These are phyloP conservation scores for Unio pictorum DNA, from an alignment of 2,888 invertebrate genomes.

Conservation along the genomic window DNA sequence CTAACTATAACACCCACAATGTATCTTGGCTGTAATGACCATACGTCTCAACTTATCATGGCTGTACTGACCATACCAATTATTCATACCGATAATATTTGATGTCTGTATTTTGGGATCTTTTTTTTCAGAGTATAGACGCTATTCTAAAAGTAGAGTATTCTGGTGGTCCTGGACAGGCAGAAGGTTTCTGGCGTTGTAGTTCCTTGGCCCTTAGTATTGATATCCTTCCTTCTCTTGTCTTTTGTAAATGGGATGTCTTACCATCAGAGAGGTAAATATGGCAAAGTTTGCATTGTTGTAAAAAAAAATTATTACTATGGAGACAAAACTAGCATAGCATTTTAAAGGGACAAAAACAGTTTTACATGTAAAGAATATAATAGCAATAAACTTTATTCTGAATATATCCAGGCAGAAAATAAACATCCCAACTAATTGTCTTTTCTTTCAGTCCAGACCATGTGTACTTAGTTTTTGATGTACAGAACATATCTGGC, in stretches of 20 bases:
- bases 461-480: conserved; percentile 92
- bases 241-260: conserved; percentile 95
- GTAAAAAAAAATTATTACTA: too few relatives aligned
- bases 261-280: conserved; percentile 76
- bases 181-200: conserved; percentile 86
- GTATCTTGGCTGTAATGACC: too few relatives aligned
- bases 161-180: conserved; percentile 86
- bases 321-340: too few relatives aligned
- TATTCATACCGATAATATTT: background rate
- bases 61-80: too few relatives aligned
- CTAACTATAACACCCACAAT: too few relatives aligned
- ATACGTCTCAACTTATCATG: too few relatives aligned
- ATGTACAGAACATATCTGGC: conserved; percentile 89
- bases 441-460: conserved; percentile 78
- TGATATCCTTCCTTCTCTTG: conserved; percentile 89
- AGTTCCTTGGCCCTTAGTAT: conserved; percentile 87
- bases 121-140: conserved; percentile 75
- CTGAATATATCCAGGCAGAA: too few relatives aligned
- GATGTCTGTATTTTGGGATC: conserved; percentile 2
- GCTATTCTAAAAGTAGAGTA: conserved; percentile 87
- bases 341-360: too few relatives aligned
- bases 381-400: too few relatives aligned
- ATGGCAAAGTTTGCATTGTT: too few relatives aligned
- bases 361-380: too few relatives aligned
- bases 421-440: background rate